Evolutionary conservation across 2,797 vertebrate genomes (phyloP), one percentile per base, ranked within the genome.

Genomic region (Malacoctenus gilli): DNA sequence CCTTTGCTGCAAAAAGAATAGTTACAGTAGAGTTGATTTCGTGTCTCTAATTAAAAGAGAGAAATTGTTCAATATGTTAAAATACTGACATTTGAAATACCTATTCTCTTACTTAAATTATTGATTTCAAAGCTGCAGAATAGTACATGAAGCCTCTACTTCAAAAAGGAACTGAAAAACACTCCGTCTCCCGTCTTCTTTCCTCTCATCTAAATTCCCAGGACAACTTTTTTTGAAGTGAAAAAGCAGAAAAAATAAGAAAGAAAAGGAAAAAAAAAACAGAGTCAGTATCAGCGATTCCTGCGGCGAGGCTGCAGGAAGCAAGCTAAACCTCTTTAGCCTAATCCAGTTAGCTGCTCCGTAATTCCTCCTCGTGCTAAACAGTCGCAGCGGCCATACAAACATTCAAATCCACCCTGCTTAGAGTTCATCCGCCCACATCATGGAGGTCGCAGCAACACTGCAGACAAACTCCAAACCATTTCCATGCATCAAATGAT

Each of bases 271-370:
- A 2, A 48, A 4, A 37, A 19, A 48, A 25, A 35, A 47, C 41
- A 52, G 28, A 57, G 34, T 31, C 15, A 0, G 12, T 11, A 59
- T 77, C 61, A 68, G 50, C 4, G 3, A 46, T 63, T 58, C 20
- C 39, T 47, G 47, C 44, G 64, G 35, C 75, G 60, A 79, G 21
- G 53, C 64, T 50, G 35, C 37, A 59, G 56, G 39, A 81, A 73
- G 57, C 32, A 25, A 52, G 62, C 56, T 81, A 72, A 85, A 83
- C 71, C 50, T 32, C 55, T 67, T 87, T 77, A 73, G 67, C 73
- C 74, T 85, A 87, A 87, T 89, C 82, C 82, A 79, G 43, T 84
- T 86, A 87, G 72, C 76, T 30, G 41, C 41, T 23, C 23, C 47
- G 71, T 87, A 85, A 84, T 79, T 79, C 72, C 40, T 71, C 67